Base-by-base conservation (phyloP, 2,797 vertebrate genomes). In the Enteromius fasciolatus region DNA sequence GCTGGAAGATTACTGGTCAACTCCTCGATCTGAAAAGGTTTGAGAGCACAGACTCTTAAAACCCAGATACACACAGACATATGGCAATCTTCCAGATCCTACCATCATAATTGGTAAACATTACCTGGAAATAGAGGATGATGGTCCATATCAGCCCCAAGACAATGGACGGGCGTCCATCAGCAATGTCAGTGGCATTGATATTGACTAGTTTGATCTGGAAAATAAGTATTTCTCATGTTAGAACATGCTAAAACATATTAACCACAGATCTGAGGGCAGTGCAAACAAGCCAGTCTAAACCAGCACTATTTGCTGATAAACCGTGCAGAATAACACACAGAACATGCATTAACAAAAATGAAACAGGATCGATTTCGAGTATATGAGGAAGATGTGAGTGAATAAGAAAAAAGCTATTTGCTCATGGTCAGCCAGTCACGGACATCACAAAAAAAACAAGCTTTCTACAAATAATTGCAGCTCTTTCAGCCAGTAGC, bases 161-260 rank as follows among this genome's bases (percentile, higher is more conserved):
- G 36, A 99, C 97, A 83, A 99, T 99, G 14, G 98, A 97, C 9
- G 98, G 98, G 9, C 96, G 94, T 66, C 98, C 98, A 89, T 99
- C 98, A 86, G 97, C 98, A 85, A 99, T 98, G 89, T 99, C 98
- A 15, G 97, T 99, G 80, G 97, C 97, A 86, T 99, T 98, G 88
- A 99, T 99, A 93, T 99, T 99, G 86, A 99, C 98, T 72, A 99
- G 92, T 84, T 99, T 99, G 91, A 99, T 99, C 98, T 99, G 93
- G 66, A 92, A 93, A 70, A 81, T 79, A 86, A 88, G 90, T 92
- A 83, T 94, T 23, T 59, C 18, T 20, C 14, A 83, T 66, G 54
- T 80, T 10, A 33, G 3, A 12, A 67, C 48, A 11, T 25, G 8
- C 5, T 33, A 12, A 83, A 80, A 61, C 52, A 63, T 33, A 44